Conservation (phyloP, 2,113 vertebrate species). For the Pseudolaguvia tuberculata region DNA sequence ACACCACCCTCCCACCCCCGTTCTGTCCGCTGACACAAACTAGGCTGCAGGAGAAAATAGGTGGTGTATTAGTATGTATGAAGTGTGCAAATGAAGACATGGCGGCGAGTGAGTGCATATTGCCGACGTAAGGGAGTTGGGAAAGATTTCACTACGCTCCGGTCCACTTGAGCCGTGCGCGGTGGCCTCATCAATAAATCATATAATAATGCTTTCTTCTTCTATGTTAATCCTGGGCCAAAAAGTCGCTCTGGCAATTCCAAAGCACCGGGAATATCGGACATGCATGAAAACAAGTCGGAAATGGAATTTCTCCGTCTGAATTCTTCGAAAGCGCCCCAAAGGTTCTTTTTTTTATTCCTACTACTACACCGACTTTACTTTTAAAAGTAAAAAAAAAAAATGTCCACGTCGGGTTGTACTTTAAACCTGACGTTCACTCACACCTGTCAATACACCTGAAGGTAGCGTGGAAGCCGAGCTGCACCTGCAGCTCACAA, state of each 20-base stretch:
- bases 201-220: conserved; percentile 61
- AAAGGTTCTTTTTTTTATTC: neutral
- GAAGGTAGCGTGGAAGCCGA: neutral
- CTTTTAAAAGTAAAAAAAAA: too few relatives aligned
- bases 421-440: neutral
- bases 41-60: conserved; percentile 42
- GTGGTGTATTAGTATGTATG: conserved; percentile 65
- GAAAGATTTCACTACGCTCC: conserved; percentile 56
- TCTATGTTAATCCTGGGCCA: conserved; percentile 54
- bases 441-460: conserved; percentile 27
- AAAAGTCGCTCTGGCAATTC: conserved; percentile 48
- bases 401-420: too few relatives aligned
- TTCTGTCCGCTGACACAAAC: conserved; percentile 42
- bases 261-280: conserved; percentile 42
- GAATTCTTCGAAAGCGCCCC: neutral
- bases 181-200: conserved; percentile 68
- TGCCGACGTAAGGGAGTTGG: conserved; percentile 65
- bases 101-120: conserved; percentile 57
- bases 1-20: neutral
- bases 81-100: conserved; percentile 63
- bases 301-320: conserved; percentile 26
- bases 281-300: conserved; percentile 50
- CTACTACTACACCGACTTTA: neutral
- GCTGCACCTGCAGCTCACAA: neutral
- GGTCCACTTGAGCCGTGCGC: conserved; percentile 62